Percentiles rank a stretch among this genome's conserved stretches.
Conservation (phyloP, 1,140 invertebrate genomes). For the Pristionchus pacificus region DNA sequence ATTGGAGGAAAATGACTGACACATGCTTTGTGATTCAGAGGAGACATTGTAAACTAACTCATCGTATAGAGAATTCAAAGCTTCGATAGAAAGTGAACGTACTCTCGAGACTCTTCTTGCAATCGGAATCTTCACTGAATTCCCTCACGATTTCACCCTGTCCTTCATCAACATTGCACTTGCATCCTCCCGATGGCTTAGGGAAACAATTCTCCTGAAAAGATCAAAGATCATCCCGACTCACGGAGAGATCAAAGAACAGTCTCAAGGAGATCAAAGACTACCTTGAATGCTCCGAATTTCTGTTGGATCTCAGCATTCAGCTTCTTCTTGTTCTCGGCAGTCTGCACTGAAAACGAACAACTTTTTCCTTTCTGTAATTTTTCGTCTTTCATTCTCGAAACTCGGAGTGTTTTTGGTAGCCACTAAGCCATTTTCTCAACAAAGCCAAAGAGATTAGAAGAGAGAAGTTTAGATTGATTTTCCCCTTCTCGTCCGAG, state of each 20-base stretch:
- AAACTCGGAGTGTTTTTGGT: too few relatives aligned
- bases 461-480: too few relatives aligned
- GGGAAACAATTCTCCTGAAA: constrained; percentile 37
- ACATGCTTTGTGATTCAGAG: not conserved
- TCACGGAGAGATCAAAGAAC: not conserved
- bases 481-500: too few relatives aligned
- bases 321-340: constrained; percentile 33
- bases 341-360: constrained; percentile 17
- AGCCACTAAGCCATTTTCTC: too few relatives aligned
- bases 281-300: constrained; percentile 35
- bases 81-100: not conserved
- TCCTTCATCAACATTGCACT: constrained; percentile 31
- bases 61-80: not conserved
- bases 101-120: constrained; percentile 29
- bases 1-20: not conserved
- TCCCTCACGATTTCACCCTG: constrained; percentile 25
- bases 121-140: constrained; percentile 24
- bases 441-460: too few relatives aligned
- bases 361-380: too few relatives aligned
- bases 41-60: too few relatives aligned
- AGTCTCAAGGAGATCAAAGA: not conserved
- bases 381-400: too few relatives aligned
- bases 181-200: constrained; percentile 36
- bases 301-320: constrained; percentile 32
- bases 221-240: not conserved